Percentiles rank a stretch among this genome's conserved stretches.
Conservation (phyloP, 2,797 vertebrate genomes). For the Enteromius trimaculatus region DNA sequence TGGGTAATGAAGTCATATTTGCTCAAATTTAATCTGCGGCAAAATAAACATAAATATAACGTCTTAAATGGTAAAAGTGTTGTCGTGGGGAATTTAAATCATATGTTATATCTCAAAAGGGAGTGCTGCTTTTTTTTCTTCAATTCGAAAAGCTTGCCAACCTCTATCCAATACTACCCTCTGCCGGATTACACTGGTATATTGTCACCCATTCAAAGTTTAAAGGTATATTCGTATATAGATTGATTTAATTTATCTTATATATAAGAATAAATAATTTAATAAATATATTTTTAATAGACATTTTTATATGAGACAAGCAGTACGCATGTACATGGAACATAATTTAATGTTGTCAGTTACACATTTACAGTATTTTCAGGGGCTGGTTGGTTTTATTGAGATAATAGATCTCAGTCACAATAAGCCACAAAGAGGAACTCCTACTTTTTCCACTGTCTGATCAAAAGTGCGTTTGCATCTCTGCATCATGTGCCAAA, state of each 20-base stretch:
- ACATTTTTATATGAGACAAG: neutral
- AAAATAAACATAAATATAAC: neutral
- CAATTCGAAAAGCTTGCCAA: neutral
- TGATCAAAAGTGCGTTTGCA: neutral
- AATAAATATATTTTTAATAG: neutral
- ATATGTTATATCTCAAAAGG: neutral
- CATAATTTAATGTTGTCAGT: neutral
- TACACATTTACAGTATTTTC: neutral
- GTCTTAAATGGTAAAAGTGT: neutral
- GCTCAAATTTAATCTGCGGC: too few relatives aligned
- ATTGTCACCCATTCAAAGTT: neutral
- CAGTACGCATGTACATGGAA: neutral
- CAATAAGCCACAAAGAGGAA: neutral
- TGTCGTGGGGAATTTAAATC: neutral
- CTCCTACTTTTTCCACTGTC: neutral
- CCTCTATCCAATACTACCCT: constrained; percentile 27
- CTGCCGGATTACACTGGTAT: constrained; percentile 1
- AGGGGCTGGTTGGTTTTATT: neutral
- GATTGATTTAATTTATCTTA: neutral
- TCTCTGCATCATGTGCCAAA: neutral
- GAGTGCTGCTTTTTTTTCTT: neutral
- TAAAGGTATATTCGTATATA: neutral
- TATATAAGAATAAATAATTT: neutral
- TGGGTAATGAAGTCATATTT: constrained; percentile 15
- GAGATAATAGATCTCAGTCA: neutral